phyloP scores from a whole-genome alignment of 92 coral and sea anemone genomes.

The Zoanthus sansibaricus region DNA sequence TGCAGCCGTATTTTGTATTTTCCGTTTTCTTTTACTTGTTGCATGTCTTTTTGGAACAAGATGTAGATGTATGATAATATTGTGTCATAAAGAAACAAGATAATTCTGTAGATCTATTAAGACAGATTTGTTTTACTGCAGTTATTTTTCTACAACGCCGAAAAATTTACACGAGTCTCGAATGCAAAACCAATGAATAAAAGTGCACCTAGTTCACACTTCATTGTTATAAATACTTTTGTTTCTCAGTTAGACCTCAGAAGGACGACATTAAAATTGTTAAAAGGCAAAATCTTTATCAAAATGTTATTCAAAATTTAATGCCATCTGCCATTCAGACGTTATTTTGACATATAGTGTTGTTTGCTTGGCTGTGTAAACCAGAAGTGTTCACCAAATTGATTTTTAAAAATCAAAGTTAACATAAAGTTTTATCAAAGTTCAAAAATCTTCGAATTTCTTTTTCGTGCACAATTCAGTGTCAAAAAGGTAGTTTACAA shows the following conservation, averaged over 20 bases:
- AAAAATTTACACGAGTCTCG: background rate
- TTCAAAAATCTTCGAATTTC: background rate
- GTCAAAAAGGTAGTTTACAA: background rate
- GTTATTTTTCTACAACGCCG: background rate
- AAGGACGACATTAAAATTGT: background rate
- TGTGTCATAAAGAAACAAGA: conserved; percentile 12
- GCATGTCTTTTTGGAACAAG: too few relatives aligned
- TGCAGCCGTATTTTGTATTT: too few relatives aligned
- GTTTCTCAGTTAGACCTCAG: background rate
- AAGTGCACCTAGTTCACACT: too few relatives aligned
- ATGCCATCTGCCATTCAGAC: background rate
- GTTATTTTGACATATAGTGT: background rate
- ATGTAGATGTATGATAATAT: background rate
- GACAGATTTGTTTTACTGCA: background rate
- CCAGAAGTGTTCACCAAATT: background rate
- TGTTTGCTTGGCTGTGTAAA: conserved; percentile 17
- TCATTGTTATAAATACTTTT: too few relatives aligned
- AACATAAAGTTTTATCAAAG: background rate
- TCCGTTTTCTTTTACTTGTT: too few relatives aligned
- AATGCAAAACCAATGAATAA: background rate
- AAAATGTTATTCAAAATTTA: background rate
- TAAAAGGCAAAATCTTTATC: background rate
- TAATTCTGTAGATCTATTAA: background rate
- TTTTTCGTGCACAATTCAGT: conserved; percentile 6
- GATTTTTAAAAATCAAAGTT: background rate